Conservation (phyloP, 1,140 invertebrate species). For the Rhagoletis pomonella region DNA sequence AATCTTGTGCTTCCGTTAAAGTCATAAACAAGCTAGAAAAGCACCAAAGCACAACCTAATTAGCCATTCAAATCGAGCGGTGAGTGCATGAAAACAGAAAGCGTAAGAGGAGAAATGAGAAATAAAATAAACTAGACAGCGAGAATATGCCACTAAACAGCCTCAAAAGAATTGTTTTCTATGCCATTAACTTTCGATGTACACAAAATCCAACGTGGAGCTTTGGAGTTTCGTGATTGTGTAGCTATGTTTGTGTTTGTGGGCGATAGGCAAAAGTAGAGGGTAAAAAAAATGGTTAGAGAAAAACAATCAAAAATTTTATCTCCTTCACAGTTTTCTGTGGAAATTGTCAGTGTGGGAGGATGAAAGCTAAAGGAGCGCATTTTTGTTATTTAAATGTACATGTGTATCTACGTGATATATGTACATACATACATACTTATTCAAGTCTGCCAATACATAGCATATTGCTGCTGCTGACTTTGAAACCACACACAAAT, state of each 20-base stretch:
- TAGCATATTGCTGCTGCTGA: too few species aligned
- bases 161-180: slow-evolving; percentile 69
- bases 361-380: not conserved
- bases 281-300: not conserved
- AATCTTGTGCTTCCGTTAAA: not conserved
- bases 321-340: not conserved
- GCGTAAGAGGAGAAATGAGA: not conserved
- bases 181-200: slow-evolving; percentile 71
- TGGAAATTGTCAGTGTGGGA: not conserved
- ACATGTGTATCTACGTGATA: not conserved
- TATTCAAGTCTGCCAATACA: too few species aligned
- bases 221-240: too few species aligned
- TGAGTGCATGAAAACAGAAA: not conserved
- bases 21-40: not conserved
- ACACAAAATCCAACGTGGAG: slow-evolving; percentile 2
- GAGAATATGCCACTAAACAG: slow-evolving; percentile 37
- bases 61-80: slow-evolving; percentile 14
- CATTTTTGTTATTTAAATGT: not conserved
- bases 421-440: too few species aligned
- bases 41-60: slow-evolving; percentile 40
- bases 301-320: not conserved
- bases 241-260: not conserved
- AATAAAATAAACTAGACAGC: slow-evolving; percentile 3
- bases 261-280: not conserved
- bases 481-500: too few species aligned